Conservation (phyloP, 2,888 invertebrate species). For the Aelia acuminata region DNA sequence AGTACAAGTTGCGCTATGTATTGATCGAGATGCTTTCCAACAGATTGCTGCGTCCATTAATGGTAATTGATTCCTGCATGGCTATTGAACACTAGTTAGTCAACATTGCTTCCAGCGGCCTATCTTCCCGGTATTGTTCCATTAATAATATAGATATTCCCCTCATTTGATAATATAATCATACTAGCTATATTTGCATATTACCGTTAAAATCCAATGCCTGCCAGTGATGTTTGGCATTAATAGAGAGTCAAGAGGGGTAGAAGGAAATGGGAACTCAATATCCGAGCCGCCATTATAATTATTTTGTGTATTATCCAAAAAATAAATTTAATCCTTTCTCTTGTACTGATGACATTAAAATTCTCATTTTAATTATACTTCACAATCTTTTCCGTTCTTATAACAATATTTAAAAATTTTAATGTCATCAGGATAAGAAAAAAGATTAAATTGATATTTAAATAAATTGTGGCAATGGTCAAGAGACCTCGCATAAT, state of each 20-base stretch:
- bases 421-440: no score
- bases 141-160: neutral
- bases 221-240: neutral
- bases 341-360: no score
- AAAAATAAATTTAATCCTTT: no score
- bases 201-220: neutral
- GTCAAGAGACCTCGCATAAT: no score
- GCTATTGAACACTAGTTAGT: neutral
- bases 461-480: no score
- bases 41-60: constrained; percentile 32
- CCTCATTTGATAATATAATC: neutral
- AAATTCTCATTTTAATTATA: no score
- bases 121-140: neutral
- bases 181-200: neutral
- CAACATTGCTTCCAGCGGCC: neutral
- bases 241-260: neutral
- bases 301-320: neutral
- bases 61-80: constrained; percentile 8
- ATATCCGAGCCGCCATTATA: neutral
- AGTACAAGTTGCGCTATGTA: constrained; percentile 19
- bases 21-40: constrained; percentile 46
- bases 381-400: no score
- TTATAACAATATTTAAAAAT: no score
- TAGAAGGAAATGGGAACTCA: neutral
- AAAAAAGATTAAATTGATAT: no score